A percentile compares a stretch with the other conserved stretches of the same genome.
phyloP scores from a whole-genome alignment of 2,797 vertebrate species.

The Halcyon badia region DNA sequence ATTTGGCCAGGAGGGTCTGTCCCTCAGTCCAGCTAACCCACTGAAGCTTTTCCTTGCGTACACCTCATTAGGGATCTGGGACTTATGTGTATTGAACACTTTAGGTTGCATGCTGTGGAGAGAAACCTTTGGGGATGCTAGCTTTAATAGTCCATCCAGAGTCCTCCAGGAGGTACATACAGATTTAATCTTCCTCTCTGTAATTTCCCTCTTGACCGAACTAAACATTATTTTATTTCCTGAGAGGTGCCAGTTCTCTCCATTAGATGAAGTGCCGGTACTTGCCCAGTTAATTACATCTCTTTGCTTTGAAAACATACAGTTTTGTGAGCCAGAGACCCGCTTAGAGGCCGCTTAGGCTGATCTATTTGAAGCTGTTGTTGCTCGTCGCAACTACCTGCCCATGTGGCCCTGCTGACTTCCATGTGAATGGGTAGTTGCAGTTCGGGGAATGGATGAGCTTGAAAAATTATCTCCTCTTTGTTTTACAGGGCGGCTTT shows the following conservation, averaged over 20 bases:
- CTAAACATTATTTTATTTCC: background rate
- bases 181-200: background rate
- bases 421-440: background rate
- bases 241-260: background rate
- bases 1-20: background rate
- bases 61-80: background rate
- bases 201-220: background rate
- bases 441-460: background rate
- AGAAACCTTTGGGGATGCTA: background rate
- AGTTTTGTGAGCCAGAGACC: background rate
- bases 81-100: background rate
- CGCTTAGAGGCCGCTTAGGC: fast-evolving
- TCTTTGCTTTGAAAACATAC: background rate
- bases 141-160: background rate
- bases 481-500: background rate
- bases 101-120: background rate
- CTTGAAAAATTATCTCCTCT: background rate
- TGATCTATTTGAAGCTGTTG: background rate
- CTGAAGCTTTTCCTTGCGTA: background rate
- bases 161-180: background rate
- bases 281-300: conserved; percentile 1
- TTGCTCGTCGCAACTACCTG: background rate
- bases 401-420: background rate
- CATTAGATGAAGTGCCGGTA: background rate
- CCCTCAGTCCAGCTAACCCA: fast-evolving